phyloP scores from a whole-genome alignment of 1,140 invertebrate genomes.

The Mamestra configurata region DNA sequence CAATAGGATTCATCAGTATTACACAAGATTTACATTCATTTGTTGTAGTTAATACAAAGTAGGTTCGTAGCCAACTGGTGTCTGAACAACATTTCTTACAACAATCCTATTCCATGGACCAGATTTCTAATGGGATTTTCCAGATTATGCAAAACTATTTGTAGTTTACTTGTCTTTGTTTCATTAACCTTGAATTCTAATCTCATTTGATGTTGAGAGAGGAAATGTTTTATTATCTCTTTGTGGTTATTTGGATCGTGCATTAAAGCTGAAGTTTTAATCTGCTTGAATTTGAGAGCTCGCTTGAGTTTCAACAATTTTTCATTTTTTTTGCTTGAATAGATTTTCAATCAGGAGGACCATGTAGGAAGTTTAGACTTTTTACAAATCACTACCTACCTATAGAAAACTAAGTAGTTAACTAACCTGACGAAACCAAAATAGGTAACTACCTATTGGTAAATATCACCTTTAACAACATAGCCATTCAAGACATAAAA shows the following conservation, averaged over 20 bases:
- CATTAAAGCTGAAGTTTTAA: neutral
- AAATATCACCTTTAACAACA: neutral
- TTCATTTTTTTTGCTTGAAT: no score
- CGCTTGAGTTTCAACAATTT: no score
- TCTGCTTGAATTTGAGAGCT: neutral
- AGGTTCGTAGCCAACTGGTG: neutral
- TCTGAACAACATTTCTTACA: conserved; percentile 21
- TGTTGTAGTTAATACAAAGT: conserved; percentile 6
- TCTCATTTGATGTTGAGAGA: conserved; percentile 24
- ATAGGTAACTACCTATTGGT: neutral
- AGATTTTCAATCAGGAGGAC: no score
- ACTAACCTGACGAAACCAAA: neutral
- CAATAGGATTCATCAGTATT: conserved; percentile 43
- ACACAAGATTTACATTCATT: conserved; percentile 41
- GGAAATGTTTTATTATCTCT: conserved; percentile 11
- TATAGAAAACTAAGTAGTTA: neutral
- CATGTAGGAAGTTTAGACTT: neutral
- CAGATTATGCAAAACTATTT: conserved; percentile 42
- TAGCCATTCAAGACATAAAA: conserved; percentile 1
- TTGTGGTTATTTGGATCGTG: neutral
- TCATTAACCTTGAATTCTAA: conserved; percentile 42
- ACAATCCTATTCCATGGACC: conserved; percentile 31
- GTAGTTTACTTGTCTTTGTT: conserved; percentile 46
- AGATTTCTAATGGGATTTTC: conserved; percentile 42
- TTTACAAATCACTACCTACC: neutral